Evolutionary conservation across 2,797 vertebrate species (phyloP).

Genomic region (Danio choprae): DNA sequence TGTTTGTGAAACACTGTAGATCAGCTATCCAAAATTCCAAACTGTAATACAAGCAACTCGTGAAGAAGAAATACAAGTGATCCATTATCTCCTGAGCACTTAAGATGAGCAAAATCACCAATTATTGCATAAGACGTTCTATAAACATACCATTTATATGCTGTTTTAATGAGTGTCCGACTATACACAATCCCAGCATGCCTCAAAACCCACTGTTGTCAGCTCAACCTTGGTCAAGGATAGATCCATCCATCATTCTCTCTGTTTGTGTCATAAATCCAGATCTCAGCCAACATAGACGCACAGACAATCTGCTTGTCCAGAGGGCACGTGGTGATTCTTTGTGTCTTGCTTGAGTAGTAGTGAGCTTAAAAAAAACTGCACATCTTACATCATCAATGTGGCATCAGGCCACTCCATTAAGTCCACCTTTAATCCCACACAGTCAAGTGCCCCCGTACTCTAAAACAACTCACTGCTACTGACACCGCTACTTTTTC

Average conservation of each 20-base stretch:
- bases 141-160: constrained; percentile 8
- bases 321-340: background rate
- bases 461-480: constrained; percentile 24
- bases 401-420: constrained; percentile 15
- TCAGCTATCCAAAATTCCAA: no score
- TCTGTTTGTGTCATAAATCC: no score
- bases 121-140: background rate
- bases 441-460: constrained; percentile 21
- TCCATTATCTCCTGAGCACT: no score
- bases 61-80: no score
- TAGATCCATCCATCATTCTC: constrained; percentile 48
- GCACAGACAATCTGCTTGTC: constrained; percentile 32
- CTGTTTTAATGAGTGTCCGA: background rate
- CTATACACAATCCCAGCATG: constrained; percentile 3
- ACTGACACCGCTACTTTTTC: constrained; percentile 37
- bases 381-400: constrained; percentile 9
- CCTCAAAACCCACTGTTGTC: constrained; percentile 20
- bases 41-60: no score
- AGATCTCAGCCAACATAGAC: no score
- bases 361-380: no score
- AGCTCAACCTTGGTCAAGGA: constrained; percentile 53
- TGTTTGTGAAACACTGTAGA: no score
- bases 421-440: constrained; percentile 28
- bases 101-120: no score
- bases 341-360: background rate